These are phyloP conservation scores for Esox niger DNA, from an alignment of 2,113 vertebrate species.

Conservation along the genomic window DNA sequence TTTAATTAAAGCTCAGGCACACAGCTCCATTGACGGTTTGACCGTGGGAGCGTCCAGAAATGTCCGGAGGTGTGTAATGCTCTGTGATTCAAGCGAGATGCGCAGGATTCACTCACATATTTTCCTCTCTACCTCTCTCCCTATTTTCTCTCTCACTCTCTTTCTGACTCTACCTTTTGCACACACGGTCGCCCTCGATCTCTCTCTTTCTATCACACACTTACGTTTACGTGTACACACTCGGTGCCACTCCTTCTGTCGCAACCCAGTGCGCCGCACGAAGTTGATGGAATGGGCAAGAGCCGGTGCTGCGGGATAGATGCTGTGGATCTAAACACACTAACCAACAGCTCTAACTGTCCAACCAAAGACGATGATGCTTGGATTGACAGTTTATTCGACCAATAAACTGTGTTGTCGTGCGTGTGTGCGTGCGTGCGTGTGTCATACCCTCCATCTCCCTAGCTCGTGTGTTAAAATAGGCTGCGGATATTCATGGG, in stretches of 20 bases:
- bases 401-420: background rate
- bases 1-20: background rate
- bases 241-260: slow-evolving; percentile 20
- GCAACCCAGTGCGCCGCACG: slow-evolving; percentile 11
- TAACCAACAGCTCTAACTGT: background rate
- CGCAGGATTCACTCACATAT: background rate
- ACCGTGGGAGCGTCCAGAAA: background rate
- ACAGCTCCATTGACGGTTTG: slow-evolving; percentile 3
- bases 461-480: background rate
- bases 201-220: too few relatives aligned
- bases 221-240: background rate
- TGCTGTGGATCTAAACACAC: background rate
- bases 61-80: background rate
- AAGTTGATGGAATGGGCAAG: slow-evolving; percentile 6
- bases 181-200: background rate
- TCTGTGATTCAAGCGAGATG: background rate
- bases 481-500: background rate
- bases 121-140: slow-evolving; percentile 60
- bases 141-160: slow-evolving; percentile 42
- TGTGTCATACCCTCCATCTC: background rate
- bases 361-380: background rate
- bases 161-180: slow-evolving; percentile 18
- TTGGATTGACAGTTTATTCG: background rate
- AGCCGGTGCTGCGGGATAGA: background rate
- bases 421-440: background rate